These are phyloP conservation scores for Arctopsyche grandis DNA, from an alignment of 1,140 invertebrate genomes.

Conservation along the genomic window DNA sequence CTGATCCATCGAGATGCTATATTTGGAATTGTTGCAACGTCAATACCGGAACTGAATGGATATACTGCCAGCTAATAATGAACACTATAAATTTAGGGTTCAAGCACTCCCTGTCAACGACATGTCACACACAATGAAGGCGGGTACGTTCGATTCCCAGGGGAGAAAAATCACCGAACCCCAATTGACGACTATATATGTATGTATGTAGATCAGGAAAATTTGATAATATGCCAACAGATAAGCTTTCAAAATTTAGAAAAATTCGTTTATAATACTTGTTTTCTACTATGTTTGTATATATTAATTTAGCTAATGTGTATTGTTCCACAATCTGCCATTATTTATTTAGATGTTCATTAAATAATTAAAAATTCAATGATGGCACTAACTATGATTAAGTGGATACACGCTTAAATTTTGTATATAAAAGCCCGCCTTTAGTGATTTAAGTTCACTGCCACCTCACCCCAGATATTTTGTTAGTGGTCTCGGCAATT, in stretches of 20 bases:
- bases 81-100: constrained; percentile 53
- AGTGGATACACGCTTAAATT: too few species aligned
- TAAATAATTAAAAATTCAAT: too few species aligned
- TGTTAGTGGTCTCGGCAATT: constrained; percentile 32
- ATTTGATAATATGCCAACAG: too few species aligned
- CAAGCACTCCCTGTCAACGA: constrained; percentile 43
- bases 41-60: constrained; percentile 41
- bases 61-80: constrained; percentile 46
- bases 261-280: too few species aligned
- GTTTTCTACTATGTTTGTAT: too few species aligned
- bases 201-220: background rate
- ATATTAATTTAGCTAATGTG: too few species aligned
- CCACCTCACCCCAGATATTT: constrained; percentile 14
- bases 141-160: constrained; percentile 24
- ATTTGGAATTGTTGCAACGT: constrained; percentile 23
- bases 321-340: too few species aligned
- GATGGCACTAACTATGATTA: too few species aligned
- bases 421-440: too few species aligned
- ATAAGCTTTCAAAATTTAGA: too few species aligned
- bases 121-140: constrained; percentile 45
- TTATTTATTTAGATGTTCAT: too few species aligned
- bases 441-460: too few species aligned
- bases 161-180: constrained; percentile 11
- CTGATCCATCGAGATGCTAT: background rate
- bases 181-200: background rate